Evolutionary conservation across 1,140 invertebrate genomes (phyloP), one percentile per base, ranked within the genome.

Genomic region (Trypoxylus dichotomus): DNA sequence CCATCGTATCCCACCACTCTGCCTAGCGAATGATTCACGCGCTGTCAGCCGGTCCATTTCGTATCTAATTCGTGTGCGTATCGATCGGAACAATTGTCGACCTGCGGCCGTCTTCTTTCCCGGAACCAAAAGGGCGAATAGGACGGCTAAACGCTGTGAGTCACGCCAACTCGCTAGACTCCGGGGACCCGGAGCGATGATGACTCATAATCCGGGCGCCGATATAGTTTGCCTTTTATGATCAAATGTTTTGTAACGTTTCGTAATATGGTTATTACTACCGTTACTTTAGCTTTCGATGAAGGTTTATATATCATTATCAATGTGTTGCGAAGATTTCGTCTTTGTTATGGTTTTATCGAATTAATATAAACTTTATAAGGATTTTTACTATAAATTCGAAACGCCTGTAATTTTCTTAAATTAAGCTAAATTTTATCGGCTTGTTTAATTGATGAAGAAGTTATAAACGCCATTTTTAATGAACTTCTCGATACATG

Each of bases 121-220:
- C 19, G 19, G 60, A 24, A 68, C 24, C 1, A 3, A 24, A n/a
- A 68, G 60, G 60, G 21, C 7, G 21, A 25, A 68, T 68, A 68
- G 60, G 60, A 24, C 60, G 25, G 0, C 21, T 25, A 27, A 68
- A 27, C 21, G 60, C 21, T 24, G 3, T 68, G 60, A 68, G 60
- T 29, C 60, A 68, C 60, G 60, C 24, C 27, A 68, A 1, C 24
- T 29, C 11, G 27, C 24, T 68, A 68, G 60, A 68, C 60, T 68
- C 60, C 60, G 60, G 25, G 60, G 60, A 68, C 15, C 60, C 60
- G 60, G 60, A 68, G 21, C 24, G 21, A 29, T 24, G 58, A 21
- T 68, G 60, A 68, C 60, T 68, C 60, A 68, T 68, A 68, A 1
- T 68, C 60, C 60, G 24, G 60, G 60, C 60, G 60, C 60, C 60